Base-by-base conservation (phyloP, 2,113 vertebrate genomes). In the Anarrhichthys ocellatus region DNA sequence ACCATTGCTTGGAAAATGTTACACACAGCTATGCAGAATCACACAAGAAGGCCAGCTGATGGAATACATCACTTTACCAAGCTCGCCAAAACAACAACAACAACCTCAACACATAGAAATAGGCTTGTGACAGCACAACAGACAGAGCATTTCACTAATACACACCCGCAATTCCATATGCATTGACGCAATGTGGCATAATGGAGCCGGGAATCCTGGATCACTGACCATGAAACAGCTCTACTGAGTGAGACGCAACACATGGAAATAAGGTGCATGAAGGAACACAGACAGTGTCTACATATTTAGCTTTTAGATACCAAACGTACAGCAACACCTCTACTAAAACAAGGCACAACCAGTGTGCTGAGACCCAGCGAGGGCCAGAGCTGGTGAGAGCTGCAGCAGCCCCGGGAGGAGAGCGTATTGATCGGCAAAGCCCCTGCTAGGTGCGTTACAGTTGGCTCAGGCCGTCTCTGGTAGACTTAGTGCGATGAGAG, bases 401-500 rank as follows among this genome's bases (percentile, higher is more conserved):
- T 52, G 14, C 65, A 52, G 46, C 14, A 27, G 66, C 76, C 86
- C 42, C 9, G 22, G 44, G 83, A 78, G 76, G 72, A 67, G 13
- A 36, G 42, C 20, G 66, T 84, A 93, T 93, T 64, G 92, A 94
- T 92, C 42, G 18, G 73, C 71, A 40, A 84, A 71, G 42, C 64
- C 69, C 40, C 48, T 42, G 59, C 69, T 78, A 54, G 82, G 76
- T 73, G 83, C 67, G 74, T 64, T 83, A 78, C 71, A 82, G 75
- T 83, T 68, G 56, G 76, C 87, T 73, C 40, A 6, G 62, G 40
- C n/a, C 69, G 38, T 72, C 72, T 82, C 80, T 68, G 80, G 91
- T 90, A 83, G 87, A 93, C 89, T 89, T 81, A 80, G 76, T 81
- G 75, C 82, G 89, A 91, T 89, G 89, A 82, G 87, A 85, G 77